Evolutionary conservation across 92 coral and sea anemone genomes (phyloP), one percentile per base, ranked within the genome.

Genomic region (Micromussa lordhowensis): DNA sequence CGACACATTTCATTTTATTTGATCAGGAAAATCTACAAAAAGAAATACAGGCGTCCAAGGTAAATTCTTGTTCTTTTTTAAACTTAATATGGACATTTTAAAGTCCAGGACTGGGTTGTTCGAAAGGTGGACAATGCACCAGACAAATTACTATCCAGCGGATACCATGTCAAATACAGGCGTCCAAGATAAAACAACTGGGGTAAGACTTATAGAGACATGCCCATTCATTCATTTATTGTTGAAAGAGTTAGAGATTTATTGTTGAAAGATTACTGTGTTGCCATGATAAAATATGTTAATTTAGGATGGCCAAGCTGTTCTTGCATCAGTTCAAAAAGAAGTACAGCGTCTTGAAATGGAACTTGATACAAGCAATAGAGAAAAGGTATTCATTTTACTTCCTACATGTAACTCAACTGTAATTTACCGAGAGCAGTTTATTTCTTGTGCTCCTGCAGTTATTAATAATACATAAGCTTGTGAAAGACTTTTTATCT

Each of bases 311-410:
- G 81, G 93, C 68, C 93, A 96, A 85, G 88, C 91, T 61, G 96
- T 91, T 36, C 93, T 94, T 59, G 75, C 88, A 1, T 91, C 99
- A 57, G 90, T 96, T 17, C 98, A 96, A 83, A 98, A 94, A 82
- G 98, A 98, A 79, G 93, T 96, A 34, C 98, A 94, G 29, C 93
- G 90, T 76, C 95, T 98, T 48, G 96, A 92, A 31, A 95, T 96
- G 88, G 98, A 96, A 61, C 90, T 98, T 81, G 99, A 98, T 73
- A 91, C 96, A 53, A 85, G 95, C 48, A 88, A 72, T 59, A 91
- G 99, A 68, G 99, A 98, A 80, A 98, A 98, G 98, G 99, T 98
- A 59, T 11, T 44, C 12, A 44, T 44, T 34, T 32, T 8, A 6
- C 7, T 5, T 19, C 17, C 26, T 58, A n/a, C n/a, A n/a, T n/a